A percentile compares a stretch with the other conserved stretches of the same genome.
phyloP scores from a whole-genome alignment of 2,888 invertebrate species.

The Aporophyla nigra region DNA sequence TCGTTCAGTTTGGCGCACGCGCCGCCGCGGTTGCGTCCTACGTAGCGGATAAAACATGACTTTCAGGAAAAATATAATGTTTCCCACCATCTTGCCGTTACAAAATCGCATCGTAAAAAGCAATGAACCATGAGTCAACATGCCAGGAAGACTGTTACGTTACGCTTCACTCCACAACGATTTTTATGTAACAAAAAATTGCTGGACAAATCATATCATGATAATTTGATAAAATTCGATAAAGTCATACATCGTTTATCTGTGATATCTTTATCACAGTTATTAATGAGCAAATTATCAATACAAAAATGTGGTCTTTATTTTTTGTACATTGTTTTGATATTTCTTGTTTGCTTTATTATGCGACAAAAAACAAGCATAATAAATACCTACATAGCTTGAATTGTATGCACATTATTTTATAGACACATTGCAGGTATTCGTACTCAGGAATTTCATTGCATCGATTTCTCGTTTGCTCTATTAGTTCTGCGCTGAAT shows the following conservation, averaged over 20 bases:
- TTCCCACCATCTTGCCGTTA: slow-evolving; percentile 35
- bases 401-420: slow-evolving; percentile 18
- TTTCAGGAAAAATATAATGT: slow-evolving; percentile 42
- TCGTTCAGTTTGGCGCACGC: slow-evolving; percentile 59
- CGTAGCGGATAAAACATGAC: slow-evolving; percentile 57
- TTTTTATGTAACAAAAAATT: slow-evolving; percentile 25
- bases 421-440: slow-evolving; percentile 2
- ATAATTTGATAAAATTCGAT: slow-evolving; percentile 20
- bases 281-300: slow-evolving; percentile 38
- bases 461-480: neutral
- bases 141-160: slow-evolving; percentile 35
- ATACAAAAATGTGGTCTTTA: neutral
- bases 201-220: neutral
- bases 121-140: slow-evolving; percentile 52
- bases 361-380: slow-evolving; percentile 20
- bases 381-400: slow-evolving; percentile 17
- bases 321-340: slow-evolving; percentile 16
- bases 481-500: slow-evolving; percentile 13
- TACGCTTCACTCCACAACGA: slow-evolving; percentile 50
- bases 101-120: slow-evolving; percentile 59
- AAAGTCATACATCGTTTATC: slow-evolving; percentile 31
- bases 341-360: slow-evolving; percentile 21
- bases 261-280: slow-evolving; percentile 13
- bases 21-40: slow-evolving; percentile 34
- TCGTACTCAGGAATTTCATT: slow-evolving; percentile 1